Conservation (phyloP, 2,113 vertebrate species). For the Cygnus atratus region DNA sequence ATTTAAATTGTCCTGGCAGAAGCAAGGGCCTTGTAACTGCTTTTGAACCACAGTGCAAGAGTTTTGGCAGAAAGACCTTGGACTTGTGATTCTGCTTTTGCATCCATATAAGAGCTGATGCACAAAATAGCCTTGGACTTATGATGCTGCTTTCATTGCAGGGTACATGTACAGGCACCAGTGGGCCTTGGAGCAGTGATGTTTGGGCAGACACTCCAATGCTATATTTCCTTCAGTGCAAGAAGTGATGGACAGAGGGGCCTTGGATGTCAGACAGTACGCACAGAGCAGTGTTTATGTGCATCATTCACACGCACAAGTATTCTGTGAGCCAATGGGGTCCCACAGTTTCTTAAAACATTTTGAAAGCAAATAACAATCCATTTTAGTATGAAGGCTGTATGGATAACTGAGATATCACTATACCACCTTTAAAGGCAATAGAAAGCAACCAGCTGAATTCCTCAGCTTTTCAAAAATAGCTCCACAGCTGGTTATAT, state of each 20-base stretch:
- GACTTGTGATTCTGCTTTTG: background rate
- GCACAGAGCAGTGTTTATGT: rapidly evolving
- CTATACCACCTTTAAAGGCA: conserved; percentile 37
- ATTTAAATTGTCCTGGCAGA: background rate
- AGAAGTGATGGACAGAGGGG: background rate
- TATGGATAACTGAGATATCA: background rate
- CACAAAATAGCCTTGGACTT: background rate
- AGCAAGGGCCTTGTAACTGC: background rate
- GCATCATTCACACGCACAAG: background rate
- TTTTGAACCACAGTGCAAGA: background rate
- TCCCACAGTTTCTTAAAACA: background rate
- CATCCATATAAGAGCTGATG: background rate
- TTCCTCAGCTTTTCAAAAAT: conserved; percentile 49
- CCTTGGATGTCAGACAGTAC: background rate
- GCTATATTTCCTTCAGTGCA: rapidly evolving
- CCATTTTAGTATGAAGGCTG: background rate
- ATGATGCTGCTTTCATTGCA: rapidly evolving
- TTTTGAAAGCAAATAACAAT: background rate
- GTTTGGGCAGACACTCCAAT: background rate
- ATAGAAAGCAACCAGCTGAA: conserved; percentile 8
- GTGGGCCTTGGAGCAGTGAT: background rate
- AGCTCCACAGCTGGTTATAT: conserved; percentile 49
- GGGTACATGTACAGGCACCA: background rate
- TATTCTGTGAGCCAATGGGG: background rate
- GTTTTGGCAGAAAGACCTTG: conserved; percentile 1